Conservation (phyloP, 2,888 invertebrate species). For the Cyclophora albipunctata region DNA sequence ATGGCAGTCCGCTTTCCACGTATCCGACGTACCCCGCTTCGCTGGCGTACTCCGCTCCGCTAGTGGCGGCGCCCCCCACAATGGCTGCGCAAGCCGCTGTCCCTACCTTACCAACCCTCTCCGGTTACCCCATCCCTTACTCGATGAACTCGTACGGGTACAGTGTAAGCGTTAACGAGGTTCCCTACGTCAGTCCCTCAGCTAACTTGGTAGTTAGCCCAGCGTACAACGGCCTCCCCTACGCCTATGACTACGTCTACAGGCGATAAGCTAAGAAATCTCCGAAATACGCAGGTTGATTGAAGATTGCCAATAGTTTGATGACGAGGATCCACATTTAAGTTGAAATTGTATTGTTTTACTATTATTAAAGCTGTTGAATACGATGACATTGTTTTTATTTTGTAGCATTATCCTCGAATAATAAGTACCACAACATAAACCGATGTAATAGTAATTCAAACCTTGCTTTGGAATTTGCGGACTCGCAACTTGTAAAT, state of each 20-base stretch:
- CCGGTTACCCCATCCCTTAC: slow-evolving; percentile 18
- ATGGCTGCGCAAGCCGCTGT: slow-evolving; percentile 9
- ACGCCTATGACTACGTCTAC: slow-evolving; percentile 32
- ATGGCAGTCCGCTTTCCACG: slow-evolving; percentile 22
- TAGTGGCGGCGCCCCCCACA: slow-evolving; percentile 5
- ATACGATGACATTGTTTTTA: no score
- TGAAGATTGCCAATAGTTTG: no score
- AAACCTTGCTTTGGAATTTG: no score
- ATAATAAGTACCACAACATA: no score
- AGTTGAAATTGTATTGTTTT: background rate
- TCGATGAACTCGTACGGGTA: slow-evolving; percentile 31
- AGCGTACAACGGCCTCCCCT: slow-evolving; percentile 28
- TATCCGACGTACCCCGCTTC: slow-evolving; percentile 14
- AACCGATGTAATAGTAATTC: no score
- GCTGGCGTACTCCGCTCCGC: background rate
- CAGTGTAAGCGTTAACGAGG: slow-evolving; percentile 34
- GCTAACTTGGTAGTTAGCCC: slow-evolving; percentile 26
- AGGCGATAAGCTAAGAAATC: slow-evolving; percentile 9
- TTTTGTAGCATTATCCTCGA: no score
- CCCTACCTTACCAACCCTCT: slow-evolving; percentile 17
- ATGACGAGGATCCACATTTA: background rate
- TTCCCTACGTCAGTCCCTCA: slow-evolving; percentile 25
- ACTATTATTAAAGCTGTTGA: background rate
- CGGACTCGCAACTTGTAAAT: no score
- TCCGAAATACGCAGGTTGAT: no score